A percentile compares a stretch with the other conserved stretches of the same genome.
These are phyloP conservation scores for Archips xylosteana DNA, from an alignment of 2,888 invertebrate species.

Conservation along the genomic window DNA sequence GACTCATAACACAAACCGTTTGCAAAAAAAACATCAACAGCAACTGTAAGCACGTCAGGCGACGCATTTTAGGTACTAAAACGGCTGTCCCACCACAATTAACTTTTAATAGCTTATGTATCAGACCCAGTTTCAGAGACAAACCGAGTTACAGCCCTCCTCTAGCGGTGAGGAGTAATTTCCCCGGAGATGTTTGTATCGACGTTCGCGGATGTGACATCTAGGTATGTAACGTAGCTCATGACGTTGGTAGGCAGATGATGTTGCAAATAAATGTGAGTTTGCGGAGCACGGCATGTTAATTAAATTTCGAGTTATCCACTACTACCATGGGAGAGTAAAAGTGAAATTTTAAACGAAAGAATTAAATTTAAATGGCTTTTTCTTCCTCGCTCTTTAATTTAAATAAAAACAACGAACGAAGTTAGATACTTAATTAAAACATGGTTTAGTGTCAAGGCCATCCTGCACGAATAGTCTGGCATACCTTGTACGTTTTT, in stretches of 20 bases:
- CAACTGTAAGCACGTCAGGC: neutral
- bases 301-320: constrained; percentile 6
- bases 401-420: too few species aligned
- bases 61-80: constrained; percentile 17
- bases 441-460: too few species aligned
- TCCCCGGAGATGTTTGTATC: constrained; percentile 67
- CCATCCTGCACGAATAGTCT: too few species aligned
- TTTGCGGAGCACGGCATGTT: neutral
- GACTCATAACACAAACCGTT: constrained; percentile 41
- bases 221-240: constrained; percentile 14
- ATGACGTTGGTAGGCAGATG: constrained; percentile 25
- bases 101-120: constrained; percentile 56
- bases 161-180: constrained; percentile 61
- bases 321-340: neutral
- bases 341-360: neutral
- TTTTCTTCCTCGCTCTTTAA: neutral
- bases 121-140: constrained; percentile 52
- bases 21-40: constrained; percentile 25
- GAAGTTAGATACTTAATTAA: too few species aligned
- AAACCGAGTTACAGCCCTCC: constrained; percentile 54
- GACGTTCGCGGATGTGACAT: constrained; percentile 52
- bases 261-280: constrained; percentile 15
- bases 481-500: too few species aligned
- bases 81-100: constrained; percentile 57
- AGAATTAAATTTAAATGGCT: neutral